Percentiles rank a stretch among this genome's conserved stretches.
Evolutionary conservation across 2,888 invertebrate genomes (phyloP).

Genomic region (Pterostichus madidus): DNA sequence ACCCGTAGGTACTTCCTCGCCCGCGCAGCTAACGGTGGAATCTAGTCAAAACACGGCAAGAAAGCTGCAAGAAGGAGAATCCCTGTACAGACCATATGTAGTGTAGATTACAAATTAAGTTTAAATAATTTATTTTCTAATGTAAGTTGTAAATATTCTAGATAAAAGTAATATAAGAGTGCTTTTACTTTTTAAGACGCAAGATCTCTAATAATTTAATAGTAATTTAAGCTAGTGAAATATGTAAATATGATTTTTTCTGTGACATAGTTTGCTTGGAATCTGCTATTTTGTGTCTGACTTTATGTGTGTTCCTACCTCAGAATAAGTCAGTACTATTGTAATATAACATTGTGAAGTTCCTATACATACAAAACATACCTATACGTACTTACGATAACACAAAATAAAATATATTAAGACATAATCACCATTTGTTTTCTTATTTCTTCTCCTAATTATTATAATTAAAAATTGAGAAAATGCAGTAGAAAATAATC

Average conservation of each 20-base stretch:
- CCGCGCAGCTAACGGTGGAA: slow-evolving; percentile 64
- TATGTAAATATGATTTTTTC: slow-evolving; percentile 52
- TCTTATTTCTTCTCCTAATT: neutral
- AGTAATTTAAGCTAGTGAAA: slow-evolving; percentile 35
- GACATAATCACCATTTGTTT: neutral
- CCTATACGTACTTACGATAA: slow-evolving; percentile 63
- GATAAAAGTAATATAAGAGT: slow-evolving; percentile 57
- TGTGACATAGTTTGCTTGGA: slow-evolving; percentile 53
- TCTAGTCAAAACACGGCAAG: slow-evolving; percentile 69
- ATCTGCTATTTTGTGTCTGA: slow-evolving; percentile 59
- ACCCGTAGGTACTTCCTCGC: slow-evolving; percentile 70
- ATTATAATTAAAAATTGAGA: no score
- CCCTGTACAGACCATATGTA: slow-evolving; percentile 78
- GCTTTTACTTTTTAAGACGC: slow-evolving; percentile 44
- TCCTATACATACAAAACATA: slow-evolving; percentile 66
- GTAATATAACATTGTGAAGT: slow-evolving; percentile 67
- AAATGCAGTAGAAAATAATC: no score
- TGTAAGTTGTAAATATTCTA: slow-evolving; percentile 45
- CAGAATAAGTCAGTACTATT: slow-evolving; percentile 65
- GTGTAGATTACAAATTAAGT: slow-evolving; percentile 73
- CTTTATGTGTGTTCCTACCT: slow-evolving; percentile 67
- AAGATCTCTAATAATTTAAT: slow-evolving; percentile 41
- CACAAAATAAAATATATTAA: slow-evolving; percentile 62
- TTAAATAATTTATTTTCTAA: slow-evolving; percentile 40
- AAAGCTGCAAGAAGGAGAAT: slow-evolving; percentile 75